phyloP scores from a whole-genome alignment of 2,888 invertebrate genomes.

The Drosophila incognita region DNA sequence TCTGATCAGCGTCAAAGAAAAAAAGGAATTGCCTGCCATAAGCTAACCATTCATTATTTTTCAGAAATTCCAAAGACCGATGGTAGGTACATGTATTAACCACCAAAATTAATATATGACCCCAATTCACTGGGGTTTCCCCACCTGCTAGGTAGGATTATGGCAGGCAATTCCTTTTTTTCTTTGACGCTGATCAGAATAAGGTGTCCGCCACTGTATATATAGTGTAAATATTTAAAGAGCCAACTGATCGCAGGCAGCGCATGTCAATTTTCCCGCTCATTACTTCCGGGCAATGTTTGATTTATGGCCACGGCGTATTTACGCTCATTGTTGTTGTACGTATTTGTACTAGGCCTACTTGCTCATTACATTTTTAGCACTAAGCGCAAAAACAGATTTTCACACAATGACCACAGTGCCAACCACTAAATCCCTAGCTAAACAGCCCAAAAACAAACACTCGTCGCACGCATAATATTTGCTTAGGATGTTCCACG shows the following conservation, averaged over 20 bases:
- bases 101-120: too few species aligned
- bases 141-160: too few species aligned
- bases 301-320: constrained; percentile 42
- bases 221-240: constrained; percentile 1
- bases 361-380: constrained; percentile 63
- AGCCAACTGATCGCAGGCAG: constrained; percentile 28
- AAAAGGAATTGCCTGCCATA: too few species aligned
- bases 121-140: too few species aligned
- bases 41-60: too few species aligned
- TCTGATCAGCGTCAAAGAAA: too few species aligned
- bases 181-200: too few species aligned
- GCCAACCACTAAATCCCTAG: constrained; percentile 64
- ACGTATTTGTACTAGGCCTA: constrained; percentile 66
- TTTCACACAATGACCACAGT: constrained; percentile 71
- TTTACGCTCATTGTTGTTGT: constrained; percentile 46
- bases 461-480: constrained; percentile 59
- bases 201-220: too few species aligned
- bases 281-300: constrained; percentile 56
- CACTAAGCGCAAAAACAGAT: constrained; percentile 66
- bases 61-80: too few species aligned
- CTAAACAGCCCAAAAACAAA: constrained; percentile 63
- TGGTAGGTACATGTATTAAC: too few species aligned
- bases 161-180: too few species aligned
- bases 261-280: constrained; percentile 34
- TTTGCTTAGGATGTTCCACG: constrained; percentile 66